Evolutionary conservation across 64 coral and sea anemone genomes (phyloP).

Genomic region (Montipora efflorescens): DNA sequence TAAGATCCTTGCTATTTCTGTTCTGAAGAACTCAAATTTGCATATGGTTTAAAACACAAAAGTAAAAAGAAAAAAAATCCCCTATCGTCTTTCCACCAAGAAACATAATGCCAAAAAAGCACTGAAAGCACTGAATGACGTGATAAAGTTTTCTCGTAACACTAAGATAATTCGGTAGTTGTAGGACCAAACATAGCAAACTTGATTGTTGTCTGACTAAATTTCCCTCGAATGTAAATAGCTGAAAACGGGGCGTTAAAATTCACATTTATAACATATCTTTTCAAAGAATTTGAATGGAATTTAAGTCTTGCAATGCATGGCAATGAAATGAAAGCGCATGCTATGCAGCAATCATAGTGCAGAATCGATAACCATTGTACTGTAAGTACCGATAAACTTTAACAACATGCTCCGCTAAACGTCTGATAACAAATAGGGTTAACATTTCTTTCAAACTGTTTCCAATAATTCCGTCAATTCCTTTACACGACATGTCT

Average conservation of each 20-base stretch:
- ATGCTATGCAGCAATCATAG: too few species aligned
- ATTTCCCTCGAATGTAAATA: too few species aligned
- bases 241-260: neutral
- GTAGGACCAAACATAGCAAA: neutral
- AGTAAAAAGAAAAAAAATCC: neutral
- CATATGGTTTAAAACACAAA: neutral
- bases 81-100: neutral
- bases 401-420: too few species aligned
- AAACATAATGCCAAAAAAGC: too few species aligned
- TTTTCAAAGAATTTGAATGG: neutral
- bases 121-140: neutral
- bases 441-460: too few species aligned
- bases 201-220: neutral
- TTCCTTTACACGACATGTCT: neutral
- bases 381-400: too few species aligned
- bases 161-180: neutral
- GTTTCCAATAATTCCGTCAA: neutral
- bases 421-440: too few species aligned
- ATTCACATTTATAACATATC: neutral
- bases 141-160: too few species aligned
- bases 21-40: neutral
- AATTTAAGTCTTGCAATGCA: neutral
- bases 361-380: too few species aligned
- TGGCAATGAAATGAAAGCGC: too few species aligned
- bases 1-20: neutral